Percentiles rank a stretch among this genome's conserved stretches.
phyloP scores from a whole-genome alignment of 2,113 vertebrate species.

The Pluvialis apricaria region DNA sequence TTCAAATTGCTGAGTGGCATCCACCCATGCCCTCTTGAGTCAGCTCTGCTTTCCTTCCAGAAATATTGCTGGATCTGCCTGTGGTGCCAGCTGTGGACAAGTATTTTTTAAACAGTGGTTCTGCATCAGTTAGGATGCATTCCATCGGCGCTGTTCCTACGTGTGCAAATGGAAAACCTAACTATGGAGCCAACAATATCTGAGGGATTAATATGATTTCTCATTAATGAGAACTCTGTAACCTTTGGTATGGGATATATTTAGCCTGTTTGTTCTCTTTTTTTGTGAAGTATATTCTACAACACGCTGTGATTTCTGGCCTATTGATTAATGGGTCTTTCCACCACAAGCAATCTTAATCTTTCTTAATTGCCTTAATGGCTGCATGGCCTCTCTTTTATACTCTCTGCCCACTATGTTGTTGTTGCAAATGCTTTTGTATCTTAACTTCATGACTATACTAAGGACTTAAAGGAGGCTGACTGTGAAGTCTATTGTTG shows the following conservation, averaged over 20 bases:
- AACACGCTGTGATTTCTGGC: constrained; percentile 79
- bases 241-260: constrained; percentile 55
- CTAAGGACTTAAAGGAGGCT: constrained; percentile 51
- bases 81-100: not conserved
- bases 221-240: constrained; percentile 33
- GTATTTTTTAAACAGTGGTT: not conserved
- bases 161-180: not conserved
- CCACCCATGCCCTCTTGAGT: not conserved
- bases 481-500: constrained; percentile 66
- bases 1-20: not conserved
- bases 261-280: constrained; percentile 37
- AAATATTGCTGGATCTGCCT: not conserved
- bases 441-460: constrained; percentile 72
- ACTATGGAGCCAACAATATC: not conserved
- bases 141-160: not conserved
- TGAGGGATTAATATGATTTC: constrained; percentile 61
- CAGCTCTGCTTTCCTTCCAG: not conserved
- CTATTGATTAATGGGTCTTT: constrained; percentile 80
- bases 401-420: constrained; percentile 70
- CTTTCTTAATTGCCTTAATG: constrained; percentile 84
- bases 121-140: not conserved
- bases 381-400: constrained; percentile 69
- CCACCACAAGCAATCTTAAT: constrained; percentile 78
- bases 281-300: constrained; percentile 66
- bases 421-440: constrained; percentile 76